Base-by-base conservation (phyloP, 2,888 invertebrate species). In the Prenolepis imparis region DNA sequence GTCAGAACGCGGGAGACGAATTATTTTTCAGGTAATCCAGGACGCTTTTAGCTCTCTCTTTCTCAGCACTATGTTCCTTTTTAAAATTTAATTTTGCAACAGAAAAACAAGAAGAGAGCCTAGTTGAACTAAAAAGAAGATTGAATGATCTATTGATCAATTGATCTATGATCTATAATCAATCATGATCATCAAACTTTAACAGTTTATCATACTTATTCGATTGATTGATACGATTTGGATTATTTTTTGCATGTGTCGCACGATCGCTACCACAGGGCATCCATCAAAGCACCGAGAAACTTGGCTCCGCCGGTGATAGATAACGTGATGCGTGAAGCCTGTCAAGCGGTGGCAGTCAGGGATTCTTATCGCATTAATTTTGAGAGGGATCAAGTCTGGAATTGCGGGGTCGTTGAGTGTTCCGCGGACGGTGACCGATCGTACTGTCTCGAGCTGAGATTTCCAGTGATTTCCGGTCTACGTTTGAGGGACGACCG, bases 391-490 rank as follows among this genome's bases (percentile, higher is more conserved):
- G 94, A 94, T 3, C 94, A 95, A 85, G 96, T 96, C 91, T 92
- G 94, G 80, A 94, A 94, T 52, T 96, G 96, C 88, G 96, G 96
- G 0, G 95, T 96, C 0, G 92, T 92, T 1, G 92, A 95, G 82
- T 96, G 96, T 90, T 93, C 94, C 1, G 88, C 87, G n/a, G 91
- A 91, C 24, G 78, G 83, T 1, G 95, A 94, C 1, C 92, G 91
- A 83, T 95, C 95, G 90, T 95, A 96, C 88, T 96, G 96, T 86
- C 91, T 96, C n/a, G 94, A 95, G 5, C 61, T 96, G 6, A 93
- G 96, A 64, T 95, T 96, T 92, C 96, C 96, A 0, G 94, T 95
- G 0, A 95, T 96, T 12, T 90, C 94, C 36, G 96, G 96, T 6
- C 93, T 96, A 84, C 95, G 95, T 91, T 94, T 96, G 9, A 95